phyloP scores from a whole-genome alignment of 35 echinoderm and acorn worm genomes.

The Amphiura filiformis region DNA sequence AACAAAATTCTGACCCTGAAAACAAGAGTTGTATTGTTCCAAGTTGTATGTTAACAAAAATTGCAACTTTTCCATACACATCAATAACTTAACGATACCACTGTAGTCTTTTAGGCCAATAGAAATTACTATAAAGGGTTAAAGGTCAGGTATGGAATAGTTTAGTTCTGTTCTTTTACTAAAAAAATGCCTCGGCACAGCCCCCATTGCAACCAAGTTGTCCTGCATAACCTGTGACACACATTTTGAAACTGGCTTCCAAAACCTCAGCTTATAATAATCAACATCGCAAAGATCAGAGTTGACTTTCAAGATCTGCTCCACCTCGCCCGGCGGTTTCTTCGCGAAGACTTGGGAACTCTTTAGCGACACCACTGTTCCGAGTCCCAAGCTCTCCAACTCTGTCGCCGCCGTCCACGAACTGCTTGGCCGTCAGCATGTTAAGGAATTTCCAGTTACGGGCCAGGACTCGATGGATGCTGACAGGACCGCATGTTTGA shows the following conservation, averaged over 20 bases:
- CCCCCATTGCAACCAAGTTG: not conserved
- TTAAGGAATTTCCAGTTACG: not conserved
- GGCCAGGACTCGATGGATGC: not conserved
- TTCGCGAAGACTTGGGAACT: not conserved
- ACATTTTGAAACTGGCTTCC: not conserved
- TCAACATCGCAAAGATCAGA: not conserved
- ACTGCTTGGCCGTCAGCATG: not conserved
- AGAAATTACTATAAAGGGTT: too few relatives aligned
- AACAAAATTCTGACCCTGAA: too few relatives aligned
- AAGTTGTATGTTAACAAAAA: too few relatives aligned
- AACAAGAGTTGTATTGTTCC: too few relatives aligned
- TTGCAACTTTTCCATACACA: too few relatives aligned
- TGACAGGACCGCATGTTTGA: not conserved
- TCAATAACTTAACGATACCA: too few relatives aligned
- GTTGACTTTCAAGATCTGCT: not conserved
- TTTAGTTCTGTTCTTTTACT: not conserved
- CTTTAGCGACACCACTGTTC: not conserved
- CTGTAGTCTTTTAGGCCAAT: too few relatives aligned
- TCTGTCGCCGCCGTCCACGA: not conserved
- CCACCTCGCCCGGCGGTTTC: not conserved
- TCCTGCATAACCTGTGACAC: not conserved
- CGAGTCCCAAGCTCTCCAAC: not conserved
- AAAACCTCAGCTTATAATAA: not conserved
- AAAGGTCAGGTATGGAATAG: too few relatives aligned
- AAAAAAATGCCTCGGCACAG: not conserved